Evolutionary conservation across 2,113 vertebrate species (phyloP), one percentile per base, ranked within the genome.

Genomic region (Canis aureus): DNA sequence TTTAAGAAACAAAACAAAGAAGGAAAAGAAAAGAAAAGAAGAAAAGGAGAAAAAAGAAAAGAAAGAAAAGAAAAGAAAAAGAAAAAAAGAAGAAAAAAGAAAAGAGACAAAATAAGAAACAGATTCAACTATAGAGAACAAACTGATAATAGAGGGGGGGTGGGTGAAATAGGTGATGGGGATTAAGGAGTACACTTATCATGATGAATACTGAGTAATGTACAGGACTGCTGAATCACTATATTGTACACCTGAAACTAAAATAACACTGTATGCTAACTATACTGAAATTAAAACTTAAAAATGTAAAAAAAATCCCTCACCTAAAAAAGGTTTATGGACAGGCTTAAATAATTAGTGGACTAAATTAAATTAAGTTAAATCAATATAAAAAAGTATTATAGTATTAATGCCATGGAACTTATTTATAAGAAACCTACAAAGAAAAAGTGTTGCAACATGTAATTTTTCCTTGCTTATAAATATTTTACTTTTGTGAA

Each of bases 401-500:
- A 73, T 57, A 29, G 2, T 55, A 84, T 74, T 91, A 76, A 94
- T 76, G 15, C 15, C 81, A 38, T 69, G 0, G 59, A 32, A 25
- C 2, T 97, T 89, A 93, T 79, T 60, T 89, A 76, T 83, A 83
- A 94, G 74, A 81, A 69, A 87, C 11, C 82, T 74, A 59, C 4
- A 74, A 6, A 87, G 59, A 43, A 93, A 94, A 89, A 64, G 0
- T 60, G 38, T 64, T 27, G 2, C 43, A 59, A 0, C 8, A 82
- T 67, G 10, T 66, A 43, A 89, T 82, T 89, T 93, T 86, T 79
- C 19, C 16, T 87, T 64, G 59, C 38, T 92, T 89, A 83, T 66
- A 95, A 96, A 93, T 90, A 88, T 94, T 85, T 92, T 82, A 82
- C 66, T 82, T 94, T 60, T 83, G 16, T 83, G 19, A 96, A 94